Base-by-base conservation (phyloP, 2,888 invertebrate species). In the Eupithecia pulchellata region DNA sequence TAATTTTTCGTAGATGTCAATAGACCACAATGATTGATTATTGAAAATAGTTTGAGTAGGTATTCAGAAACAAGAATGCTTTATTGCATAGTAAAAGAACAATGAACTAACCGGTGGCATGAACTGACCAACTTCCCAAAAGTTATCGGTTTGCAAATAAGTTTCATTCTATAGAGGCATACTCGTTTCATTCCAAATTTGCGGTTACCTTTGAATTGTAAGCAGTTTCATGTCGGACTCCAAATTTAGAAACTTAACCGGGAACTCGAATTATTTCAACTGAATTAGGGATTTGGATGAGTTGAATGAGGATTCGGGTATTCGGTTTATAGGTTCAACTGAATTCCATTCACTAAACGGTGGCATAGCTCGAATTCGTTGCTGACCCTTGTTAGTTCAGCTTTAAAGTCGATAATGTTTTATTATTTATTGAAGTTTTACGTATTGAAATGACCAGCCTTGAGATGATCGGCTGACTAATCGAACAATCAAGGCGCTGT, bases 171-270 rank as follows among this genome's bases (percentile, higher is more conserved):
- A 90, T 90, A 87, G 87, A 84, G 82, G 84, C 90, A 90, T 88
- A 91, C 89, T 92, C 91, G 88, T 92, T 90, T n/a, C n/a, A n/a
- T n/a, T 88, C 89, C 81, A 92, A 92, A 90, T 92, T 92, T 92
- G 93, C 87, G 92, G 92, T 91, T 92, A 92, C 93, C 92, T 92
- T 92, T 93, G 92, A 91, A 92, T 91, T 91, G 92, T 92, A 92
- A 92, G 92, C 91, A 91, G 92, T 92, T 91, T 91, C 91, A 93
- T 91, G 92, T 91, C 89, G 88, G 91, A 90, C 88, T 91, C 88
- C 88, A 90, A 91, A 90, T 92, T 92, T 91, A 84, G 88, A 85
- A 92, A 92, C 91, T 90, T 89, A 92, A 92, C 92, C 92, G 92
- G 87, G 92, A 90, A 92, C 90, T 90, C 90, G 86, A 90, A 92